Percentiles rank a stretch among this genome's conserved stretches.
phyloP scores from a whole-genome alignment of 2,888 invertebrate genomes.

The Conchocele bisecta region DNA sequence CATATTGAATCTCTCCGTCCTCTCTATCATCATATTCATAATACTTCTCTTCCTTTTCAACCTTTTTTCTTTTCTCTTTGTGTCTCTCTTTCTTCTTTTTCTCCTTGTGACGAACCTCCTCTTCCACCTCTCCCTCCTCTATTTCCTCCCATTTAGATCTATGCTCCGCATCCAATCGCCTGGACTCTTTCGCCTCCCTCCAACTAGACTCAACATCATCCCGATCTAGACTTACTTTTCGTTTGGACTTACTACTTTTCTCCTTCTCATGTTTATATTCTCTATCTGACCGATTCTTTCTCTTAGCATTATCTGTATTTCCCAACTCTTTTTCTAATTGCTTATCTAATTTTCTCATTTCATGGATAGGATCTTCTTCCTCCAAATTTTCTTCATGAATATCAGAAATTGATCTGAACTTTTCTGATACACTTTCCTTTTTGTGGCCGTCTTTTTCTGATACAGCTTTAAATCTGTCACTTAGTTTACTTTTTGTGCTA shows the following conservation, averaged over 20 bases:
- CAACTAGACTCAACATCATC: slow-evolving; percentile 66
- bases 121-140: slow-evolving; percentile 51
- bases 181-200: slow-evolving; percentile 12
- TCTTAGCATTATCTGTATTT: slow-evolving; percentile 40
- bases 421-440: slow-evolving; percentile 7
- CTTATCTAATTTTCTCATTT: slow-evolving; percentile 54
- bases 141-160: slow-evolving; percentile 38
- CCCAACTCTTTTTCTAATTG: slow-evolving; percentile 44
- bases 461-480: slow-evolving; percentile 4
- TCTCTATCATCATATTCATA: slow-evolving; percentile 38
- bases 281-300: not conserved
- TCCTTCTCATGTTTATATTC: slow-evolving; percentile 33
- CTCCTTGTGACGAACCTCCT: slow-evolving; percentile 50
- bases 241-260: slow-evolving; percentile 39
- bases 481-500: slow-evolving; percentile 1
- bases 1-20: slow-evolving; percentile 8
- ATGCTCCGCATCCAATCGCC: slow-evolving; percentile 33
- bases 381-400: slow-evolving; percentile 20
- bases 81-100: slow-evolving; percentile 48
- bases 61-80: slow-evolving; percentile 45
- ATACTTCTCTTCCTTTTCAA: slow-evolving; percentile 36
- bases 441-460: slow-evolving; percentile 13
- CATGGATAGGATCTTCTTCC: slow-evolving; percentile 54
- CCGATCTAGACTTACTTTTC: slow-evolving; percentile 48
- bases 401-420: slow-evolving; percentile 17